Evolutionary conservation across 2,888 invertebrate species (phyloP), one percentile per base, ranked within the genome.

Genomic region (Branchellion lobata): DNA sequence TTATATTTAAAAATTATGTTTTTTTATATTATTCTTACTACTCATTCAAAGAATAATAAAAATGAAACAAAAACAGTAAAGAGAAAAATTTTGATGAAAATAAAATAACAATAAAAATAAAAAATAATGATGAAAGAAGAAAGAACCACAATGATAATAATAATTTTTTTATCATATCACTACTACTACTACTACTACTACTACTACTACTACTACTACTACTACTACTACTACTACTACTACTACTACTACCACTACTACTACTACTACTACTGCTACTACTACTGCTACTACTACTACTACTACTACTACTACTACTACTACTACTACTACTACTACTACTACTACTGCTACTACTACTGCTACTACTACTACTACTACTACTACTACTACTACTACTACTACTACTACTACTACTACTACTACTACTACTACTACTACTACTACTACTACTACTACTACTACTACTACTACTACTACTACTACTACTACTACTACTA

Each of bases 71-170:
- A 24, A 14, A 24, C 3, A 14, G 5, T 18, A 24, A 24, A 24
- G 21, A 57, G 21, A 5, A 24, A 24, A 5, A 24, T 14, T 24
- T 18, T 14, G 3, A 57, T 14, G 21, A 5, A 14, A 18, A 57
- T 5, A 57, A 57, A 57, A 57, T 57, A 57, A 24, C 21, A n/a
- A 57, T 24, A 18, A 57, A 57, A 18, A 18, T 24, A 57, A 57
- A 57, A 57, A 57, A 14, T n/a, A n/a, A n/a, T n/a, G 24, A 57
- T 14, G 21, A 24, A 3, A 57, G 21, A 14, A 57, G 21, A 14
- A 57, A 61, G 14, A 51, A 61, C 29, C 29, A 76, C 31, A 53
- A 76, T 34, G 61, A 76, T 34, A 53, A 65, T 40, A 40, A 40
- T 40, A 40, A 40, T 11, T 68, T 24, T 14, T 14, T 24, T 21